Base-by-base conservation (phyloP, 2,113 vertebrate species). In the Dromaius novaehollandiae region DNA sequence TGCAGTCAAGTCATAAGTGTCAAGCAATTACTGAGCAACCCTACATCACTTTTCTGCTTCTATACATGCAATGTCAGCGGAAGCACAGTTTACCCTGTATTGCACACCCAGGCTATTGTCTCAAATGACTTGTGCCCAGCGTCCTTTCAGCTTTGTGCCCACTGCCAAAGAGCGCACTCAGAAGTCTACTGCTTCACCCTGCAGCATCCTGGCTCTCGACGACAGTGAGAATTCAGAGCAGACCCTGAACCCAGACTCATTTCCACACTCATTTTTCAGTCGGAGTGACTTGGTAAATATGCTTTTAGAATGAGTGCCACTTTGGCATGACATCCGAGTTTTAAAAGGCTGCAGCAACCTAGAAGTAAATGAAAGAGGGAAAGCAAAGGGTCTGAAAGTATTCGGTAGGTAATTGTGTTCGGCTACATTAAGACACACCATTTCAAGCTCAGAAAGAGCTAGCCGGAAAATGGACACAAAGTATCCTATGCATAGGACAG, bases 1-100 rank as follows among this genome's bases (percentile, higher is more conserved):
- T 4, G 0, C 34, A 14, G 69, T 3, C 34, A 44, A 48, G 36
- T 3, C 19, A 40, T 17, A 55, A 77, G 21, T 0, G 4, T 16
- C 60, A 16, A 69, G 26, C 53, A 65, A 42, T 4, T 9, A 2
- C 73, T 5, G 32, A 46, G 58, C 32, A 65, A 6, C 38, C 6
- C 61, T 28, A 78, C 21, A 75, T 34, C 26, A 3, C 87, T 55
- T 10, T 13, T 38, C 46, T 71, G 64, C 22, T 38, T 26, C 65
- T 36, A 26, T 7, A 26, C 9, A 32, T 1, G 2, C 73, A 65
- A 24, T 4, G 1, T 40, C 78, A 84, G 68, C 90, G 53, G 36
- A 46, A 79, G 51, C 82, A 24, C 30, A 34, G 40, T 30, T 38
- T 2, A 76, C 13, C n/a, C 44, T 0, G 1, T 5, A 19, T 2